A percentile compares a stretch with the other conserved stretches of the same genome.
Evolutionary conservation across 2,113 vertebrate genomes (phyloP).

Genomic region (Kryptolebias marmoratus): DNA sequence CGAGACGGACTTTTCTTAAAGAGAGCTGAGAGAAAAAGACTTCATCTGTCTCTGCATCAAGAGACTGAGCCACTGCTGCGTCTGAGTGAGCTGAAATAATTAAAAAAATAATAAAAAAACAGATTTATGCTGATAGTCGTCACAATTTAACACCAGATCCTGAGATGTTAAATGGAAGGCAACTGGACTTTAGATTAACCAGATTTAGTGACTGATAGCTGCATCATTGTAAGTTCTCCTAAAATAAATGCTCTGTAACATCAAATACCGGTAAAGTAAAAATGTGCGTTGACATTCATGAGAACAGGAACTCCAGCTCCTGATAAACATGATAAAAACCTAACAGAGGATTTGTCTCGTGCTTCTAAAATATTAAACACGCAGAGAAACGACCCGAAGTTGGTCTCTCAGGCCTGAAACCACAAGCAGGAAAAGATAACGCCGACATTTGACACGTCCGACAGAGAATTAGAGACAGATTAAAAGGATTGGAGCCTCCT

Average conservation of each 20-base stretch:
- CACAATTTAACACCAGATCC: slow-evolving; percentile 15
- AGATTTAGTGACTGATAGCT: too few relatives aligned
- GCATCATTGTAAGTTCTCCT: too few relatives aligned
- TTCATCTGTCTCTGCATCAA: not conserved
- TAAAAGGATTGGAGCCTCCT: not conserved
- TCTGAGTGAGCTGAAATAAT: not conserved
- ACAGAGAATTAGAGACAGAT: not conserved
- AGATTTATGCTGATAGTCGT: slow-evolving; percentile 1
- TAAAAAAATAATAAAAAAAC: not conserved
- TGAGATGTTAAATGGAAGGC: not conserved
- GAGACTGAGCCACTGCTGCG: not conserved
- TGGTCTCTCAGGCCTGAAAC: slow-evolving; percentile 36
- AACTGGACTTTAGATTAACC: too few relatives aligned
- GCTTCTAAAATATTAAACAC: slow-evolving; percentile 35
- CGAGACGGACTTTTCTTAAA: slow-evolving; percentile 2
- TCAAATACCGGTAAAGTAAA: too few relatives aligned
- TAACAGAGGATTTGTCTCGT: slow-evolving; percentile 41
- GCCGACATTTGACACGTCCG: not conserved
- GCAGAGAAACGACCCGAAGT: slow-evolving; percentile 24
- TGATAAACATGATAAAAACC: slow-evolving; percentile 34
- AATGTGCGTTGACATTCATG: not conserved
- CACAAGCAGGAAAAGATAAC: not conserved
- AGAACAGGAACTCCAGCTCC: not conserved
- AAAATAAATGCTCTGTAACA: too few relatives aligned
- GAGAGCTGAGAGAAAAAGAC: not conserved